Conservation (phyloP, 1,140 invertebrate species). For the Grapholita molesta region DNA sequence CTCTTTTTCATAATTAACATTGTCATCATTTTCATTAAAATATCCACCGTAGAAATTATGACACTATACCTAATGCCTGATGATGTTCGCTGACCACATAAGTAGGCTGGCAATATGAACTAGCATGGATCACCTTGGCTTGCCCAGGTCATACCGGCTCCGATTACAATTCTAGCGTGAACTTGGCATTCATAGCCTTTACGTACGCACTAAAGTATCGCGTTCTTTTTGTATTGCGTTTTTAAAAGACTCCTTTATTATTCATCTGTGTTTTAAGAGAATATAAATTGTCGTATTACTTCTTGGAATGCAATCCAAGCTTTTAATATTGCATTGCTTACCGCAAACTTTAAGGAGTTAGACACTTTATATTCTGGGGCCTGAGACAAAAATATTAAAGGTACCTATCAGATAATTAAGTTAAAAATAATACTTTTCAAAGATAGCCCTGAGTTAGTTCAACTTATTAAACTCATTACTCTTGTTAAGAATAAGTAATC, state of each 20-base stretch:
- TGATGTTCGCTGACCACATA: no score
- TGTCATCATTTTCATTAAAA: no score
- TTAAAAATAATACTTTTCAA: neutral
- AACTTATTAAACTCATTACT: neutral
- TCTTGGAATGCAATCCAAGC: neutral
- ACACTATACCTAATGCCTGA: no score
- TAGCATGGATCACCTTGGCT: no score
- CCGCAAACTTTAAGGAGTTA: no score
- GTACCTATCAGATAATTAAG: no score
- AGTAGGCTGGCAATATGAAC: no score
- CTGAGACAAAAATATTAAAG: no score
- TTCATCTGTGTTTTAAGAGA: neutral
- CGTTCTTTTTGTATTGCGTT: neutral
- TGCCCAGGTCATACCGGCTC: neutral
- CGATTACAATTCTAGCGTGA: slow-evolving; percentile 1
- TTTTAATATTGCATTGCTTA: neutral
- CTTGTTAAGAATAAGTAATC: neutral
- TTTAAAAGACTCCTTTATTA: neutral
- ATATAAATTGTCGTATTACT: neutral
- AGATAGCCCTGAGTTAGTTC: neutral
- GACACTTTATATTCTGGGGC: no score
- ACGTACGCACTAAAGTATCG: neutral
- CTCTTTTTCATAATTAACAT: no score
- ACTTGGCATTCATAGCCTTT: slow-evolving; percentile 6
- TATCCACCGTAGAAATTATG: no score